Conservation (phyloP, 2,888 invertebrate species). For the Mythimna albipuncta region DNA sequence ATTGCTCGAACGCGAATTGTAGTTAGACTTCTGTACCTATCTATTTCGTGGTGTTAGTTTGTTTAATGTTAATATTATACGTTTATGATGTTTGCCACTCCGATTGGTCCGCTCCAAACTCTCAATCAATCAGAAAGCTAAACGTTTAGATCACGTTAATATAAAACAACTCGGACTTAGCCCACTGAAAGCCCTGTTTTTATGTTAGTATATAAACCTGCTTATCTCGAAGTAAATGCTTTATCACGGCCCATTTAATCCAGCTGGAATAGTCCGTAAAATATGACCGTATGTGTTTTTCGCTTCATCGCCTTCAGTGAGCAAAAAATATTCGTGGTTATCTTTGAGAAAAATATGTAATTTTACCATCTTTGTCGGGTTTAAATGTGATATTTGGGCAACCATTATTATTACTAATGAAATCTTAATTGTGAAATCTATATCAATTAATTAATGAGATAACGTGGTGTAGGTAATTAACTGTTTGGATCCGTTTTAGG, state of each 20-base stretch:
- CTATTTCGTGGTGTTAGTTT: no score
- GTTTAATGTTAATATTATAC: no score
- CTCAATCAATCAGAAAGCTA: no score
- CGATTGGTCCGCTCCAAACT: no score
- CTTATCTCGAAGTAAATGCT: slow-evolving; percentile 25
- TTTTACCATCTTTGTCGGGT: neutral
- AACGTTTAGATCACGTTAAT: no score
- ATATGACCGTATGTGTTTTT: slow-evolving; percentile 36
- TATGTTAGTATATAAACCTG: slow-evolving; percentile 2
- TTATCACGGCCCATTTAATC: slow-evolving; percentile 52
- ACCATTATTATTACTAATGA: neutral
- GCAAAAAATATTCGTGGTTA: slow-evolving; percentile 8
- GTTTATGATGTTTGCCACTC: no score
- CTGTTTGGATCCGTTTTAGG: neutral
- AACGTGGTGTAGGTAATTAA: slow-evolving; percentile 3
- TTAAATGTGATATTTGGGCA: slow-evolving; percentile 8
- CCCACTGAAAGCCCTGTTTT: no score
- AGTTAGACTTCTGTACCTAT: no score
- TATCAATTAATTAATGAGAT: slow-evolving; percentile 16
- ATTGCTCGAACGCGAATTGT: no score
- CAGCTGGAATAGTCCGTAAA: slow-evolving; percentile 39
- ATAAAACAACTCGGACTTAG: no score
- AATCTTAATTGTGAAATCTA: slow-evolving; percentile 18
- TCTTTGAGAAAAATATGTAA: slow-evolving; percentile 10
- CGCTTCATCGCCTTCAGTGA: slow-evolving; percentile 1